Evolutionary conservation across 2,797 vertebrate genomes (phyloP).

Genomic region (Gorsachius magnificus): DNA sequence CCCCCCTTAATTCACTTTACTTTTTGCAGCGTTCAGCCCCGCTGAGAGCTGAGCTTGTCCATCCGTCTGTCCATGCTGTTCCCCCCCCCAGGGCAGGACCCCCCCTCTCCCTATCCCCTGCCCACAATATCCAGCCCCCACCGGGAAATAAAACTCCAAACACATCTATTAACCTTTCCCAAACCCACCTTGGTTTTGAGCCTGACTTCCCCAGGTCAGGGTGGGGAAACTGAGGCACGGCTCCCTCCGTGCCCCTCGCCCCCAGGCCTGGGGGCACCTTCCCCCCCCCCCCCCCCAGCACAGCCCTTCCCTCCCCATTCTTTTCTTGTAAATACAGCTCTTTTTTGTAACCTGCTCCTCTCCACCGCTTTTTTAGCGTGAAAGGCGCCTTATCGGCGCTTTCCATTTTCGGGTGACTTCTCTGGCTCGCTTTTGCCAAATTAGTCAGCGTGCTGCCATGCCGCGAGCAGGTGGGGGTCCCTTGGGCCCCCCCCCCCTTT

Average conservation of each 20-base stretch:
- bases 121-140: fast-evolving
- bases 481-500: too few relatives aligned
- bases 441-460: not conserved
- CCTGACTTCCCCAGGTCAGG: fast-evolving
- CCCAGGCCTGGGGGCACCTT: not conserved
- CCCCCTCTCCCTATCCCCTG: too few relatives aligned
- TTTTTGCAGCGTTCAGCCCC: not conserved
- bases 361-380: not conserved
- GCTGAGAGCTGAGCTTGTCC: fast-evolving
- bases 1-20: not conserved
- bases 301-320: not conserved
- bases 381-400: not conserved
- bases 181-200: fast-evolving
- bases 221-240: not conserved
- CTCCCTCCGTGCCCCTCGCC: not conserved
- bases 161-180: fast-evolving
- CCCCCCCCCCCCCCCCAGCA: not conserved
- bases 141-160: not conserved
- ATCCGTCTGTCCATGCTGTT: too few relatives aligned
- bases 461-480: not conserved
- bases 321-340: constrained; percentile 62
- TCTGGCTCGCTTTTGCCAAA: not conserved
- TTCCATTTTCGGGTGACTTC: not conserved
- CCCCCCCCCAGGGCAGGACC: too few relatives aligned
- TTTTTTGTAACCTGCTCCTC: constrained; percentile 55